These are phyloP conservation scores for Parnassius mnemosyne DNA, from an alignment of 2,888 invertebrate species.

Conservation along the genomic window DNA sequence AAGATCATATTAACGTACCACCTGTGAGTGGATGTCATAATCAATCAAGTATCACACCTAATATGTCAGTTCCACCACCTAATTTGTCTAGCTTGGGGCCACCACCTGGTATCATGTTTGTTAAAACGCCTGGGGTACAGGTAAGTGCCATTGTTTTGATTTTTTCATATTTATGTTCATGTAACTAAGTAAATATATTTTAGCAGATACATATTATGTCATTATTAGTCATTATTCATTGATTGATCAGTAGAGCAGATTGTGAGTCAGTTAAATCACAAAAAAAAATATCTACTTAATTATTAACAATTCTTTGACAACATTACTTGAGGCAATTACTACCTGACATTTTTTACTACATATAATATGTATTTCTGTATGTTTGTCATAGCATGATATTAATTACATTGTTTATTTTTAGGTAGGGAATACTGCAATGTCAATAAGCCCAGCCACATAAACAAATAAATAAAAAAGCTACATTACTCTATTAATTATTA, in stretches of 20 bases:
- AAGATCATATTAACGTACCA: conserved; percentile 65
- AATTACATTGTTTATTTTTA: too few relatives aligned
- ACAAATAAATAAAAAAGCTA: too few relatives aligned
- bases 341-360: neutral
- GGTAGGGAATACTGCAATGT: too few relatives aligned
- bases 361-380: conserved; percentile 11
- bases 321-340: too few relatives aligned
- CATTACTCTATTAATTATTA: too few relatives aligned
- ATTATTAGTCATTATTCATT: too few relatives aligned
- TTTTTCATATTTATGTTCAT: conserved; percentile 8
- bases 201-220: too few relatives aligned
- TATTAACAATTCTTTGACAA: neutral
- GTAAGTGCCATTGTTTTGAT: conserved; percentile 50
- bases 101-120: conserved; percentile 74
- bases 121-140: conserved; percentile 73
- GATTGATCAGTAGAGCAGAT: too few relatives aligned
- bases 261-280: too few relatives aligned
- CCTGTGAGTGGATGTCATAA: conserved; percentile 72
- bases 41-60: conserved; percentile 69
- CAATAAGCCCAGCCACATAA: too few relatives aligned
- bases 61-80: conserved; percentile 75
- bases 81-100: conserved; percentile 67
- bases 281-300: too few relatives aligned
- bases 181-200: neutral
- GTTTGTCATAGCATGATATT: conserved; percentile 9